Evolutionary conservation across 2,888 invertebrate genomes (phyloP), one percentile per base, ranked within the genome.

Genomic region (Acanthosoma haemorrhoidale): DNA sequence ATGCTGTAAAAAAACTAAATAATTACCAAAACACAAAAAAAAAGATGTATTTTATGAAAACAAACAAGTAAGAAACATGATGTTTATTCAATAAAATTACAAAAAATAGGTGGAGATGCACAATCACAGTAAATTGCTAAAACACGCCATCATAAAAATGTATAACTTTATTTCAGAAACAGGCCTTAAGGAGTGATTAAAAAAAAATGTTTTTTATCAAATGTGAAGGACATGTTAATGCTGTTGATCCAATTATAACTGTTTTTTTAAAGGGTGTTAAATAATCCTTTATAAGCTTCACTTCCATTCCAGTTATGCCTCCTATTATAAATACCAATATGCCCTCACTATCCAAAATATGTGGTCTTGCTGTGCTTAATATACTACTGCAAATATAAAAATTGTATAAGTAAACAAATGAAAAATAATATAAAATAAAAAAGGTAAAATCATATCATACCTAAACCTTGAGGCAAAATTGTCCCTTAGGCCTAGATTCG

Each of bases 241-340:
- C 73, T 15, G 76, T 75, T 6, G 76, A 74, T n/a, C 75, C 76
- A 16, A 76, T 41, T 16, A 76, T 69, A 3, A 76, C 75, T 57
- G 73, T 59, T 38, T 74, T 75, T 6, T 70, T 70, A 43, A 68
- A 72, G 29, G 63, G 75, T 72, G 71, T 67, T 9, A 79, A 72
- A 0, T 77, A 75, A 32, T 81, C 81, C 72, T 77, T 77, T 11
- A 82, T 77, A 64, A 79, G 77, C 70, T 79, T 78, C 4, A 81
- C 84, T 78, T 89, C 89, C 71, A 87, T 85, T 0, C 84, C 83
- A 0, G 87, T 87, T 3, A 88, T 80, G 6, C 89, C 89, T 6
- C 89, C 89, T 11, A 89, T 78, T 8, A 89, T 82, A 76, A 85
- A 88, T 13, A 89, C 78, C 18, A 89, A 83, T 69, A 89, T 81